Conservation (phyloP, 2,888 invertebrate species). For the Hecatera dysodea region DNA sequence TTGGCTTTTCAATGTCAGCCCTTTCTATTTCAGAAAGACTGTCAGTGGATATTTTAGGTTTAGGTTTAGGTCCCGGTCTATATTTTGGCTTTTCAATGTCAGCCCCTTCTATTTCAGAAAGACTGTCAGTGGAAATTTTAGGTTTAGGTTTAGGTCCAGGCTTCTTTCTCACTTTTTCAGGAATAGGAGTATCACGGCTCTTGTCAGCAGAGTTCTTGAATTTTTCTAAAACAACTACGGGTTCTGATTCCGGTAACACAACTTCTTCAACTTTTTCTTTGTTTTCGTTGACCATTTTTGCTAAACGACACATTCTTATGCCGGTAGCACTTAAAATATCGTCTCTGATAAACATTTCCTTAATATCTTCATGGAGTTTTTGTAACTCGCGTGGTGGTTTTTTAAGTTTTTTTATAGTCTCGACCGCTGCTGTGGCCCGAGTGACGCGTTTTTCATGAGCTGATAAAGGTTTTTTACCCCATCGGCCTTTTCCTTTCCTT, state of each 20-base stretch:
- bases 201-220: conserved; percentile 67
- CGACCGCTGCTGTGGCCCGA: conserved; percentile 65
- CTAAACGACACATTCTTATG: conserved; percentile 92
- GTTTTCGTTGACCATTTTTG: conserved; percentile 87
- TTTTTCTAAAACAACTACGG: conserved; percentile 80
- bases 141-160: conserved; percentile 73
- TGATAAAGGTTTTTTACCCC: conserved; percentile 43
- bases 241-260: conserved; percentile 63
- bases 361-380: conserved; percentile 92
- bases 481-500: conserved; percentile 64
- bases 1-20: conserved; percentile 54
- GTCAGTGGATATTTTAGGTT: conserved; percentile 63
- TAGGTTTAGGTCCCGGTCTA: conserved; percentile 82
- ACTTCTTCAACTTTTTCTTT: conserved; percentile 71
- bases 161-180: conserved; percentile 72
- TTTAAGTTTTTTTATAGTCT: conserved; percentile 67
- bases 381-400: conserved; percentile 89
- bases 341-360: conserved; percentile 93
- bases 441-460: conserved; percentile 67
- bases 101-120: conserved; percentile 39
- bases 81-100: conserved; percentile 61
- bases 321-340: conserved; percentile 92
- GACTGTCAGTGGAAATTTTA: conserved; percentile 56
- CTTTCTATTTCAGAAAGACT: conserved; percentile 41
- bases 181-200: conserved; percentile 51